Conservation (phyloP, 2,888 invertebrate genomes). For the Morpho achilles region DNA sequence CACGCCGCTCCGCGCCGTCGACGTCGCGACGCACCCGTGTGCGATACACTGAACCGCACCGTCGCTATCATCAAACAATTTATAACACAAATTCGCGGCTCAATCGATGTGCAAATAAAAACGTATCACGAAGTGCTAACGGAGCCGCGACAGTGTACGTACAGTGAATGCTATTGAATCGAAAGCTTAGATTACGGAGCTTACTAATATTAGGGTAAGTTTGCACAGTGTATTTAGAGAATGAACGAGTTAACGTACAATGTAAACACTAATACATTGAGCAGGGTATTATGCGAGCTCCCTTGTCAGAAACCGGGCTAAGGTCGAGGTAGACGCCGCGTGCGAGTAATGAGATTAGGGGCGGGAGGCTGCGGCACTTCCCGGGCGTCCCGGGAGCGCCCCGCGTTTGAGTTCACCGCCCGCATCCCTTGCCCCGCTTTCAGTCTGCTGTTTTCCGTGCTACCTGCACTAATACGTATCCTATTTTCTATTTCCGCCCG, state of each 20-base stretch:
- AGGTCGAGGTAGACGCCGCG: constrained; percentile 50
- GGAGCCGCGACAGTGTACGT: constrained; percentile 11
- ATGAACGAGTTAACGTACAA: constrained; percentile 13
- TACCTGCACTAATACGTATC: constrained; percentile 31
- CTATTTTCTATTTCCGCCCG: constrained; percentile 42
- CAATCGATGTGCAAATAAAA: constrained; percentile 22
- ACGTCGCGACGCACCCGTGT: constrained; percentile 74
- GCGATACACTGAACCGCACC: constrained; percentile 43
- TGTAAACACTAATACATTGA: constrained; percentile 26
- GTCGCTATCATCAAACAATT: constrained; percentile 37
- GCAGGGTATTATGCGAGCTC: constrained; percentile 38
- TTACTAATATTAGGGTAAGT: constrained; percentile 29
- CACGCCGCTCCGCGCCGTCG: constrained; percentile 67
- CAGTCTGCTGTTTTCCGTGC: constrained; percentile 22
- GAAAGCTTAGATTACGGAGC: constrained; percentile 20
- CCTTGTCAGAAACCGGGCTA: constrained; percentile 46
- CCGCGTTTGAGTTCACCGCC: constrained; percentile 33
- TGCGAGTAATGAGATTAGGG: constrained; percentile 59
- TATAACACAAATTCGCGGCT: constrained; percentile 36
- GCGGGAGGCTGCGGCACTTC: constrained; percentile 39
- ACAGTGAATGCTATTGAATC: constrained; percentile 16
- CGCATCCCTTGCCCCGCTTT: constrained; percentile 31
- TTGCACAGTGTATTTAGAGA: constrained; percentile 16
- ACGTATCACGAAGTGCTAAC: constrained; percentile 46
- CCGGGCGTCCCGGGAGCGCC: constrained; percentile 32